These are phyloP conservation scores for Mayetiola destructor DNA, from an alignment of 2,888 invertebrate species.

Conservation along the genomic window DNA sequence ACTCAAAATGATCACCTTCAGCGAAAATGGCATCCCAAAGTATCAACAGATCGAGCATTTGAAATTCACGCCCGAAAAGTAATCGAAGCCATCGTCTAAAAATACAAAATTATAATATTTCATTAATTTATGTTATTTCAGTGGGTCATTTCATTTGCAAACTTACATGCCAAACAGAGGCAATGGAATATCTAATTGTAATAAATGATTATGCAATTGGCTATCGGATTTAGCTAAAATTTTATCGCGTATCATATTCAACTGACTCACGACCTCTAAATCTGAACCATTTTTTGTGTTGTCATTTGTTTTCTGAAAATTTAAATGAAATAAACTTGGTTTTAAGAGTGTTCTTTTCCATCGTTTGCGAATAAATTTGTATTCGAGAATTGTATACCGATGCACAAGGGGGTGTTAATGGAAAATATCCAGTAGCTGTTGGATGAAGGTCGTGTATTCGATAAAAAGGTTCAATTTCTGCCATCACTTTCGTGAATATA, in stretches of 20 bases:
- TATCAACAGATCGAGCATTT: slow-evolving; percentile 56
- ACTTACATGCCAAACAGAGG: slow-evolving; percentile 75
- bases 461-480: slow-evolving; percentile 48
- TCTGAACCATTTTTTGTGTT: slow-evolving; percentile 25
- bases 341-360: no score
- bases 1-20: slow-evolving; percentile 42
- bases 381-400: background rate
- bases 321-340: background rate
- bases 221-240: slow-evolving; percentile 48
- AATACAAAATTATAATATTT: slow-evolving; percentile 3
- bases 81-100: slow-evolving; percentile 67
- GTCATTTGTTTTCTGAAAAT: slow-evolving; percentile 16
- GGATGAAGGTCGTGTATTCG: slow-evolving; percentile 43
- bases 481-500: slow-evolving; percentile 48
- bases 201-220: slow-evolving; percentile 48
- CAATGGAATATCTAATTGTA: slow-evolving; percentile 59
- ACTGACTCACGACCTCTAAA: slow-evolving; percentile 45
- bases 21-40: slow-evolving; percentile 76
- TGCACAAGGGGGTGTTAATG: slow-evolving; percentile 26
- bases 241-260: slow-evolving; percentile 46
- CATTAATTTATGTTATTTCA: no score
- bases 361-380: background rate
- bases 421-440: slow-evolving; percentile 38
- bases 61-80: slow-evolving; percentile 71
- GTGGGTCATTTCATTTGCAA: slow-evolving; percentile 13